phyloP scores from a whole-genome alignment of 2,797 vertebrate genomes.

The Carapus acus region DNA sequence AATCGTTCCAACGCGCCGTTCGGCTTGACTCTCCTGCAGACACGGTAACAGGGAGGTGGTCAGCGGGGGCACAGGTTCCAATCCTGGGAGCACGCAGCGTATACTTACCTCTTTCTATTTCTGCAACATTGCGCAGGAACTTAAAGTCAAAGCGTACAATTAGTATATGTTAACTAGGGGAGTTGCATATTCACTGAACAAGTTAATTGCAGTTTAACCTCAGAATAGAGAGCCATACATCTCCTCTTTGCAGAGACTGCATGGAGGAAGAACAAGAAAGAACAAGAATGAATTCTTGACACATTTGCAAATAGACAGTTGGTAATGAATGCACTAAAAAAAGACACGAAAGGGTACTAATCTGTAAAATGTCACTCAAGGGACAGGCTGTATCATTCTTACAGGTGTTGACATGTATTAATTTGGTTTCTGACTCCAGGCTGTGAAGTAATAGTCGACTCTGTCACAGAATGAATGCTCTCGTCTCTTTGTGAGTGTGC shows the following conservation, averaged over 20 bases:
- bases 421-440: too few relatives aligned
- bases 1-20: constrained; percentile 34
- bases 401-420: too few relatives aligned
- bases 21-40: constrained; percentile 27
- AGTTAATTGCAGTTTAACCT: constrained; percentile 44
- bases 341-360: too few relatives aligned
- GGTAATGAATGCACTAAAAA: background rate
- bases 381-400: too few relatives aligned
- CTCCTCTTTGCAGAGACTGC: constrained; percentile 18
- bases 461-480: background rate
- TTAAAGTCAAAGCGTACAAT: constrained; percentile 39
- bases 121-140: constrained; percentile 35
- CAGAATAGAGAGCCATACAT: constrained; percentile 17
- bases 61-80: constrained; percentile 17
- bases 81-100: background rate
- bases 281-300: background rate
- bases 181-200: constrained; percentile 35
- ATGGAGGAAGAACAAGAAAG: background rate
- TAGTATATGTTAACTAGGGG: constrained; percentile 36
- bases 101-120: constrained; percentile 33
- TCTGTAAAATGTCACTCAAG: too few relatives aligned
- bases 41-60: constrained; percentile 15
- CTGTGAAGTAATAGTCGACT: too few relatives aligned
- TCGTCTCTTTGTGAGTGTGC: background rate
- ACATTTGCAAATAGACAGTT: too few relatives aligned